Evolutionary conservation across 2,113 vertebrate genomes (phyloP).

Genomic region (Heptranchias perlo): DNA sequence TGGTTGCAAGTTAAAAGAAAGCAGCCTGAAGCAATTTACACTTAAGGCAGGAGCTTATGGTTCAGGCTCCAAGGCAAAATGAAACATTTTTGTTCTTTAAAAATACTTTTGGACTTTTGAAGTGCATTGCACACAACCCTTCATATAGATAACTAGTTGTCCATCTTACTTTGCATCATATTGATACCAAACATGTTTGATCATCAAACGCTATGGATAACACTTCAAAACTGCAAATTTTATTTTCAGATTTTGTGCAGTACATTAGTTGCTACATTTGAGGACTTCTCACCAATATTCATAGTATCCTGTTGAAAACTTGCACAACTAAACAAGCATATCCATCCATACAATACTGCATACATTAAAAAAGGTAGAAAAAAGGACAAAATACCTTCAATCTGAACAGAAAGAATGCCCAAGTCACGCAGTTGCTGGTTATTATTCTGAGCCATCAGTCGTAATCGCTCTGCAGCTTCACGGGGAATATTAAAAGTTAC

Average conservation of each 20-base stretch:
- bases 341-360: not conserved
- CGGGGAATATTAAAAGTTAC: conserved; percentile 96
- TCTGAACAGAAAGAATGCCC: conserved; percentile 95
- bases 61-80: no score
- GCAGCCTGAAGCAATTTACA: no score
- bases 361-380: not conserved
- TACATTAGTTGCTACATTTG: not conserved
- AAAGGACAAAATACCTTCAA: conserved; percentile 72
- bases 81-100: not conserved
- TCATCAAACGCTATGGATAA: not conserved
- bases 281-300: not conserved
- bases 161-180: not conserved
- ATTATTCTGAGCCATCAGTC: conserved; percentile 89
- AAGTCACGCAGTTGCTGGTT: conserved; percentile 94
- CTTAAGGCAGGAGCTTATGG: no score
- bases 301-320: not conserved
- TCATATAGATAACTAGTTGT: not conserved
- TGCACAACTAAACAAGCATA: not conserved
- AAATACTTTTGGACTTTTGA: not conserved
- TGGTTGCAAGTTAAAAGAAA: no score
- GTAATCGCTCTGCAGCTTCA: conserved; percentile 86
- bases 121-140: not conserved
- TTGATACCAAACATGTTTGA: not conserved
- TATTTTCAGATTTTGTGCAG: not conserved
- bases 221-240: not conserved